phyloP scores from a whole-genome alignment of 1,140 invertebrate genomes.

The Pemphigus obesinymphae region DNA sequence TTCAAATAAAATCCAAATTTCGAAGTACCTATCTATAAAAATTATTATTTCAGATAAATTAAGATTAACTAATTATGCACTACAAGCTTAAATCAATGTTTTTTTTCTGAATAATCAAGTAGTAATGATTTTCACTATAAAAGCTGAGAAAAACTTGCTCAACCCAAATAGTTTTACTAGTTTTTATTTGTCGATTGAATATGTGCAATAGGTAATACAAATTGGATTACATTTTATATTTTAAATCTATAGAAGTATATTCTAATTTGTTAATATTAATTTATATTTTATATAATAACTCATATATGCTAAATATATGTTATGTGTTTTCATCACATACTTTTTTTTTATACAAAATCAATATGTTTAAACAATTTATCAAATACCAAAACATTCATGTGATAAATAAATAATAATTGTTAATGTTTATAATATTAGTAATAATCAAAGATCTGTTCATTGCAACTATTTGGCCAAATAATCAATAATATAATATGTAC shows the following conservation, averaged over 20 bases:
- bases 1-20: too few species aligned
- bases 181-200: not conserved
- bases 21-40: too few species aligned
- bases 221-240: not conserved
- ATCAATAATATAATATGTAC: too few species aligned
- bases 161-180: not conserved
- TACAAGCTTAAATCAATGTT: too few species aligned
- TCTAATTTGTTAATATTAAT: not conserved
- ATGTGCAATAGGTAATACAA: not conserved
- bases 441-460: not conserved
- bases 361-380: not conserved
- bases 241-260: too few species aligned
- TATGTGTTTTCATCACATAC: not conserved
- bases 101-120: too few species aligned
- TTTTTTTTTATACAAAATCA: not conserved
- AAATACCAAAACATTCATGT: not conserved
- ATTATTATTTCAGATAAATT: too few species aligned
- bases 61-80: too few species aligned
- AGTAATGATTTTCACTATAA: not conserved
- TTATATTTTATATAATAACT: not conserved
- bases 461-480: not conserved
- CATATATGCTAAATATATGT: not conserved
- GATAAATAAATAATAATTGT: slow-evolving; percentile 3
- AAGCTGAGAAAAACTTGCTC: not conserved
- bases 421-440: not conserved